phyloP scores from a whole-genome alignment of 2,797 vertebrate species.

The Notolabrus celidotus region DNA sequence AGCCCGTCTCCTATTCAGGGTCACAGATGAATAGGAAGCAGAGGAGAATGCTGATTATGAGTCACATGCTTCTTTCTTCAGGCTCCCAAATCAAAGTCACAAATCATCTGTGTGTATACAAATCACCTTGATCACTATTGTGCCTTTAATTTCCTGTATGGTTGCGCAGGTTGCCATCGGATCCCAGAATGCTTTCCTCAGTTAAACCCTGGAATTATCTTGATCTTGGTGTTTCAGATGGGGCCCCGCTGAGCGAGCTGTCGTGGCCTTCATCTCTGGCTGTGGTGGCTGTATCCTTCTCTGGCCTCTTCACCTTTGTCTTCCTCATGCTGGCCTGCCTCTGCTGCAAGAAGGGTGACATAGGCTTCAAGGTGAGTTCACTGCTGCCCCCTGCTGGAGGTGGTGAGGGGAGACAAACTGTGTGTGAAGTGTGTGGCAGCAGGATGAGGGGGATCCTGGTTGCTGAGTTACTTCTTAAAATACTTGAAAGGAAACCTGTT shows the following conservation, averaged over 20 bases:
- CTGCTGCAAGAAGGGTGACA: conserved; percentile 97
- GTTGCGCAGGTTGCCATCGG: conserved; percentile 14
- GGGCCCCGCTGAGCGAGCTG: conserved; percentile 92
- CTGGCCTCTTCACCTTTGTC: conserved; percentile 94
- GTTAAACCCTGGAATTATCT: conserved; percentile 31
- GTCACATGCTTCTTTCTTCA: conserved; percentile 27
- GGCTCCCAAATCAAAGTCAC: conserved; percentile 31
- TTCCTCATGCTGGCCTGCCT: conserved; percentile 99
- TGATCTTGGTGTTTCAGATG: conserved; percentile 80
- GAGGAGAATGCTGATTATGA: conserved; percentile 39
- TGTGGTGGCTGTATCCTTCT: conserved; percentile 94
- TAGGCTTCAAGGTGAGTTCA: conserved; percentile 95
- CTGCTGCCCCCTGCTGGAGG: conserved; percentile 58
- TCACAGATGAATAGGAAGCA: conserved; percentile 31
- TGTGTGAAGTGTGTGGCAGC: not conserved
- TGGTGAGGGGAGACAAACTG: not conserved
- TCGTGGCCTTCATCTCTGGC: conserved; percentile 96
- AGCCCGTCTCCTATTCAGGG: conserved; percentile 32
- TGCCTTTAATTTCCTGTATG: conserved; percentile 63
- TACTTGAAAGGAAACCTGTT: not conserved
- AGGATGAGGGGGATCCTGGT: no score
- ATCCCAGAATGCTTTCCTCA: conserved; percentile 5
- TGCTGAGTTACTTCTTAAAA: not conserved
- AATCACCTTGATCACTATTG: conserved; percentile 43
- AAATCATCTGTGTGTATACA: conserved; percentile 34